phyloP scores from a whole-genome alignment of 2,888 invertebrate species.

The Oasisia sp. region DNA sequence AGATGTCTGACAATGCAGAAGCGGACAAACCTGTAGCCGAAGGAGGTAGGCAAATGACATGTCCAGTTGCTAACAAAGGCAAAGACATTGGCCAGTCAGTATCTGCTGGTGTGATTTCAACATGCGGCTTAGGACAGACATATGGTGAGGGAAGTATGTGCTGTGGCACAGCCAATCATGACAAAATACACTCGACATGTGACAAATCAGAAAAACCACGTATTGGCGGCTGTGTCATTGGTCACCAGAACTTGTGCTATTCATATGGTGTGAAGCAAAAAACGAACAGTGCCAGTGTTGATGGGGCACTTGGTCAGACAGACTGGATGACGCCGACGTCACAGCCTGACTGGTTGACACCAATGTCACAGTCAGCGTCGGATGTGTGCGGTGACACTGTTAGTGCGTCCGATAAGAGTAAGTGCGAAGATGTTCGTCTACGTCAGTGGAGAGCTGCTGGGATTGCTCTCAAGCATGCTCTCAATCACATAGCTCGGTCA shows the following conservation, averaged over 20 bases:
- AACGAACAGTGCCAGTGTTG: neutral
- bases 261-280: neutral
- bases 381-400: neutral
- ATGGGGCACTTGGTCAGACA: neutral
- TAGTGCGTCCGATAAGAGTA: neutral
- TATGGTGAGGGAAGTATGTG: too few species aligned
- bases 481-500: neutral
- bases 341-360: neutral
- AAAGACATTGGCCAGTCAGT: neutral
- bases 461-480: slow-evolving; percentile 12
- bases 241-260: slow-evolving; percentile 8
- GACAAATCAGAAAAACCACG: neutral
- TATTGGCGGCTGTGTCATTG: neutral
- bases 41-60: neutral
- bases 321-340: neutral
- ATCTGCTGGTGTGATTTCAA: neutral
- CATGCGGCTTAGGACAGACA: neutral
- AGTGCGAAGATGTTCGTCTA: neutral
- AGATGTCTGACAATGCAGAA: neutral
- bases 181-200: neutral
- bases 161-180: neutral
- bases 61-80: neutral
- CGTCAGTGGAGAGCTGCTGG: neutral
- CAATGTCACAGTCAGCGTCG: neutral
- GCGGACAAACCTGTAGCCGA: neutral